Percentiles rank a stretch among this genome's conserved stretches.
Evolutionary conservation across 92 coral and sea anemone species (phyloP).

Genomic region (Desmophyllum pertusum): DNA sequence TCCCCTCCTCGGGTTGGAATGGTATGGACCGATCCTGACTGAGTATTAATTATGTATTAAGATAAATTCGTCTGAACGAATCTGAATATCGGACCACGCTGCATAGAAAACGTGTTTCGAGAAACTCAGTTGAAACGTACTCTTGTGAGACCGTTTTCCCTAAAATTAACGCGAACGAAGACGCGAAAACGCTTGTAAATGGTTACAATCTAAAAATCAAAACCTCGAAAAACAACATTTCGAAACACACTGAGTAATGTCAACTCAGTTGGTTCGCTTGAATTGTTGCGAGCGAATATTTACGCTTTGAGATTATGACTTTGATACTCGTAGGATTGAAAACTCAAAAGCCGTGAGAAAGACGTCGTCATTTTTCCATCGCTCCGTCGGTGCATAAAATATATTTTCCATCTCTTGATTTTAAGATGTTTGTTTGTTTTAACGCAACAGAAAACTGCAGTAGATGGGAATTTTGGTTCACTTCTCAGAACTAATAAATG

Average conservation of each 20-base stretch:
- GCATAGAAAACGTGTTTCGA: background rate
- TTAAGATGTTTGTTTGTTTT: slow-evolving; percentile 2
- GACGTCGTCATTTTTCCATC: slow-evolving; percentile 29
- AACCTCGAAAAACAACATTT: background rate
- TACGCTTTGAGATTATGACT: slow-evolving; percentile 29
- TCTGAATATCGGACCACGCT: background rate
- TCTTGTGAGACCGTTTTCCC: background rate
- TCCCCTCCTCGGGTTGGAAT: too few species aligned
- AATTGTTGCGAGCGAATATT: slow-evolving; percentile 5
- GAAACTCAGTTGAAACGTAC: background rate
- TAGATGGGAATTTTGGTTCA: too few species aligned
- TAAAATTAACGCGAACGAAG: background rate
- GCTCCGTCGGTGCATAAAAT: slow-evolving; percentile 45
- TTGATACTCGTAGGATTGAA: slow-evolving; percentile 3
- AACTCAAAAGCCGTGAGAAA: slow-evolving; percentile 32
- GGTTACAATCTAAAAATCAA: background rate
- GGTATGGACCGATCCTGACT: too few species aligned
- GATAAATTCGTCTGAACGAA: background rate
- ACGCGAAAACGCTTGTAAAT: background rate
- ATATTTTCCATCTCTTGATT: background rate
- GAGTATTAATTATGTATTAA: background rate
- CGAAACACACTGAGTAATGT: background rate
- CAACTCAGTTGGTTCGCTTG: slow-evolving; percentile 1
- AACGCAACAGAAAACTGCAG: slow-evolving; percentile 3
- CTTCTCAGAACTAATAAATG: background rate